Evolutionary conservation across 2,888 invertebrate genomes (phyloP), one percentile per base, ranked within the genome.

Genomic region (Tachina grossa): DNA sequence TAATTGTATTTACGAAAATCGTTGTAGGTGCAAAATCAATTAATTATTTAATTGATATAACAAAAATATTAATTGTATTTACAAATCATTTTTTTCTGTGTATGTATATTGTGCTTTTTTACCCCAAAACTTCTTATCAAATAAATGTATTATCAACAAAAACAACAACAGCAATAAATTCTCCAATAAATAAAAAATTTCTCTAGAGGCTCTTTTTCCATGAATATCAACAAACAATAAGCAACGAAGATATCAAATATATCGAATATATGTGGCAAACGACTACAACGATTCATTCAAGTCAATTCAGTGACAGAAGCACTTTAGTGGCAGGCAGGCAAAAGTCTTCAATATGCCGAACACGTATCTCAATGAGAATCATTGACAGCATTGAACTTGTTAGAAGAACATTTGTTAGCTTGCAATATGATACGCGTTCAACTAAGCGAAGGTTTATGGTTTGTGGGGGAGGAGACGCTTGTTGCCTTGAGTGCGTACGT

Each of bases 341-440:
- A 69, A 76, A 65, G 19, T 22, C 63, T 57, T 79, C 31, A 72
- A 53, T 76, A 86, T 82, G 84, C 76, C 76, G 65, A 86, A 68
- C 86, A 86, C 86, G 86, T 82, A 75, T 66, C 75, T 61, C 78
- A 84, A 86, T 86, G 71, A 75, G 83, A 83, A 69, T 83, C 72
- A 80, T 80, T 79, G 79, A 71, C 75, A 83, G 79, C 66, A 76
- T 72, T 65, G 66, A 76, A 79, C 71, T 76, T 83, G 76, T 85
- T 72, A 80, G 41, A 72, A 39, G 16, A 69, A 76, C 75, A 79
- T 71, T 80, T 53, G 81, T 59, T 49, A 72, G 61, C 41, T 84
- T 53, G 41, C 59, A 53, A 45, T 31, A 55, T 61, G 59, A 74
- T 53, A 76, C 49, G 57, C 66, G 51, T 43, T 45, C 10, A 66